Percentiles rank a stretch among this genome's conserved stretches.
Evolutionary conservation across 1,140 invertebrate genomes (phyloP).

Genomic region (Paralvinella palmiformis): DNA sequence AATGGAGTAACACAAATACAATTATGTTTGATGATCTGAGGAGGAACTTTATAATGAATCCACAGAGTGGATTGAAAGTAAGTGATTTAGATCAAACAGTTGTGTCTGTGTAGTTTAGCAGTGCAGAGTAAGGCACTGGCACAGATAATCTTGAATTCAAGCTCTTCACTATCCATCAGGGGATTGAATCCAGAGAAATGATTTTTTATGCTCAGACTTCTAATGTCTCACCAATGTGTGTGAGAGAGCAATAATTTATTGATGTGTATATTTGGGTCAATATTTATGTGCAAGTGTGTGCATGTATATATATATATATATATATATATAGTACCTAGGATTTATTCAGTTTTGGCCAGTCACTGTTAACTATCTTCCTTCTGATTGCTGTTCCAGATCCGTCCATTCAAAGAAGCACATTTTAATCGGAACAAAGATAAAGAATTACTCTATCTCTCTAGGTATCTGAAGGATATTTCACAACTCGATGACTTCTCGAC

Average conservation of each 20-base stretch:
- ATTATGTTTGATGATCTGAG: constrained; percentile 99
- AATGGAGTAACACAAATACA: constrained; percentile 84
- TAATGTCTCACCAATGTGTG: constrained; percentile 7
- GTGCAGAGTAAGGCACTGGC: neutral
- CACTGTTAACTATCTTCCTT: neutral
- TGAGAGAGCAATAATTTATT: neutral
- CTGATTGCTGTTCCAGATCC: constrained; percentile 57
- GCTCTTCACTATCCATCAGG: neutral
- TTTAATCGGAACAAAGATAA: constrained; percentile 75
- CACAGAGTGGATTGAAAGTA: constrained; percentile 74
- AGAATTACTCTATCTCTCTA: constrained; percentile 75
- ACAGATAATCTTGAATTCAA: constrained; percentile 10
- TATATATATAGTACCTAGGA: neutral
- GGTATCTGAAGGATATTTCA: constrained; percentile 81
- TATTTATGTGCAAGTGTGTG: neutral
- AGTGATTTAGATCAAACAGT: neutral
- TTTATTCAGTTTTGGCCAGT: neutral
- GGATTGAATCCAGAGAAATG: neutral
- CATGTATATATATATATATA: neutral
- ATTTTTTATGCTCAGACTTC: neutral
- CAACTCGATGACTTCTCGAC: constrained; percentile 72
- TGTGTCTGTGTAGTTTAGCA: neutral
- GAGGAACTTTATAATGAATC: constrained; percentile 97
- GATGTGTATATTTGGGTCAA: neutral
- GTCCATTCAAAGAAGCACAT: constrained; percentile 84